Base-by-base conservation (phyloP, 2,888 invertebrate species). In the Leptogaster cylindrica region DNA sequence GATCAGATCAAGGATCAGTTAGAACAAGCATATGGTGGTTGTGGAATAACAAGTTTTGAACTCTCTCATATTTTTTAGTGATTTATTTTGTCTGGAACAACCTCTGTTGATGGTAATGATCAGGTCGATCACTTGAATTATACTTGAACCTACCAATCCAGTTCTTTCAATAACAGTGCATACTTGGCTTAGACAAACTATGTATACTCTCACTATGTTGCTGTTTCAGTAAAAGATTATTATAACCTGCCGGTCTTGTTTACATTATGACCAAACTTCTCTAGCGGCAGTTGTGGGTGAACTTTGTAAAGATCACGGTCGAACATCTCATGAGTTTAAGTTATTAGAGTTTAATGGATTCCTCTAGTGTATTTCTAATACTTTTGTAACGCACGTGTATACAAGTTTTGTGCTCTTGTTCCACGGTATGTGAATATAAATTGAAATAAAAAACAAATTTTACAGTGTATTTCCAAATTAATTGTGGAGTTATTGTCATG, bases 1-100 rank as follows among this genome's bases (percentile, higher is more conserved):
- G 31, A 25, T 33, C 58, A 58, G 33, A 58, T 39, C 7, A 44
- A 67, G 61, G 51, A 67, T 67, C 51, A 52, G 66, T 63, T 67
- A 67, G 63, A 67, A 67, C 67, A 25, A 52, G 63, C 67, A 67
- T 67, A 63, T 67, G 67, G 51, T 52, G 8, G 67, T 41, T 51
- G 48, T 33, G 27, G 61, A 48, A 67, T 67, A 67, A 65, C 65
- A 12, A 52, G 65, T 65, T 65, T 48, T 27, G 31, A 28, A 61
- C 28, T 51, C 16, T n/a, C n/a, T n/a, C n/a, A 23, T n/a, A 27
- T 27, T 61, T 44, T 44, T 61, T 44, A 27, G 44, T 61, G 16
- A 28, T 31, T 20, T 39, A 61, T 61, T 61, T 61, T 61, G 61
- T 61, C 61, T 61, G 61, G 28, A 14, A 44, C 27, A 25, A 25